These are phyloP conservation scores for Rhadina sibilatrix DNA, from an alignment of 2,113 vertebrate genomes.

Conservation along the genomic window DNA sequence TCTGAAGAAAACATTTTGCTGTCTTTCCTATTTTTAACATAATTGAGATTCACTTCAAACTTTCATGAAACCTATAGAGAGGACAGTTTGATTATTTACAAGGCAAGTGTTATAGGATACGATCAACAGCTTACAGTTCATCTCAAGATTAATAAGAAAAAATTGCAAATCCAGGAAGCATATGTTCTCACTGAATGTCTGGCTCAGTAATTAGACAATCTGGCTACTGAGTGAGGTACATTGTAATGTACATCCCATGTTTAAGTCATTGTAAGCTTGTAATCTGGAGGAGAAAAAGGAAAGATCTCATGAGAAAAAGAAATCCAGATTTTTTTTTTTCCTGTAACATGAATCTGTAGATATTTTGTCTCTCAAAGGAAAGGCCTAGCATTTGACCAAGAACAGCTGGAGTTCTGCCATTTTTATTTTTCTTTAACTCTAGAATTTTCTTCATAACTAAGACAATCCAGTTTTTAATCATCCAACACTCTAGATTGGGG, in stretches of 20 bases:
- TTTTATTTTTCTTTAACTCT: background rate
- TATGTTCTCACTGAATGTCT: background rate
- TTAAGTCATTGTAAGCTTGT: background rate
- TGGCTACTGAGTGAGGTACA: background rate
- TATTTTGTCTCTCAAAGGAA: conserved; percentile 33
- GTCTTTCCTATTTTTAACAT: background rate
- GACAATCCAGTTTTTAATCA: background rate
- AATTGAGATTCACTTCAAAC: background rate
- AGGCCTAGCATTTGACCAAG: background rate
- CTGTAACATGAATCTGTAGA: background rate
- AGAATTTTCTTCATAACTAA: conserved; percentile 2
- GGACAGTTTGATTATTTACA: background rate
- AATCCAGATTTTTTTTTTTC: background rate
- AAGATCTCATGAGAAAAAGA: background rate
- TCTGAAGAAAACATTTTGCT: background rate
- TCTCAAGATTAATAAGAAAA: background rate
- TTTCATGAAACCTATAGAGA: background rate
- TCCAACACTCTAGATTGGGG: background rate
- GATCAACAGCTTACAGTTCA: background rate
- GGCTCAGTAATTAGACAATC: background rate
- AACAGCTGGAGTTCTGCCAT: background rate
- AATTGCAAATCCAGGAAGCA: background rate
- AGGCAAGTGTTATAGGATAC: background rate
- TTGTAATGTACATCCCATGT: background rate
- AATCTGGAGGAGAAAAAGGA: background rate